These are phyloP conservation scores for Priocnemis perturbator DNA, from an alignment of 2,888 invertebrate genomes.

Conservation along the genomic window DNA sequence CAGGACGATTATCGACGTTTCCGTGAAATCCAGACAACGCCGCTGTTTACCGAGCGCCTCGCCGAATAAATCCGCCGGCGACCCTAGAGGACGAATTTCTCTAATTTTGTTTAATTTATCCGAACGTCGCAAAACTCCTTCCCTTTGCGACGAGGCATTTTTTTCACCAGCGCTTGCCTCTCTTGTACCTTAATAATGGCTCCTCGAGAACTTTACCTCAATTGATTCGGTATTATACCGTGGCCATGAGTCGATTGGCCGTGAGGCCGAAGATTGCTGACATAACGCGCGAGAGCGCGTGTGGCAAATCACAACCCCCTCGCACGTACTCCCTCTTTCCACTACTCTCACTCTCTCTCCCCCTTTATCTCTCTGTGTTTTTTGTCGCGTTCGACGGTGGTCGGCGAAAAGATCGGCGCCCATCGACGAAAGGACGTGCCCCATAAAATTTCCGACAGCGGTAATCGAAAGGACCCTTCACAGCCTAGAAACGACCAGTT, in stretches of 20 bases:
- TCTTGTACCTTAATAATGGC: too few species aligned
- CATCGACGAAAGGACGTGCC: conserved; percentile 60
- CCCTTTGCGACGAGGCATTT: too few species aligned
- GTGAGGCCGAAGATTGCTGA: conserved; percentile 12
- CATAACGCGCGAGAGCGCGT: conserved; percentile 7
- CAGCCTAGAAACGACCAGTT: conserved; percentile 73
- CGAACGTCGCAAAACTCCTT: too few species aligned
- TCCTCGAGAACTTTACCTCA: too few species aligned
- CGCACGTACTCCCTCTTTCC: conserved; percentile 10
- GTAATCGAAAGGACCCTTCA: conserved; percentile 74
- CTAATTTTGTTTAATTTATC: not conserved
- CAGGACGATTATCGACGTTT: too few species aligned
- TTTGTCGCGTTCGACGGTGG: conserved; percentile 17
- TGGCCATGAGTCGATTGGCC: not conserved
- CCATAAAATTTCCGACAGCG: conserved; percentile 69
- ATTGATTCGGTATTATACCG: too few species aligned
- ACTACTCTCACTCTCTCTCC: not conserved
- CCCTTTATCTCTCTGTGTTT: conserved; percentile 13
- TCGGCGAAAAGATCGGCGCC: conserved; percentile 26
- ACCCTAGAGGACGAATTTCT: not conserved
- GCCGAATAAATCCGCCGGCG: too few species aligned
- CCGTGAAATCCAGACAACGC: not conserved
- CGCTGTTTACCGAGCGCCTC: not conserved
- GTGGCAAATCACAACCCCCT: conserved; percentile 2
- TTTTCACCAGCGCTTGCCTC: too few species aligned